Base-by-base conservation (phyloP, 1,140 invertebrate genomes). In the Oedothorax gibbosus region DNA sequence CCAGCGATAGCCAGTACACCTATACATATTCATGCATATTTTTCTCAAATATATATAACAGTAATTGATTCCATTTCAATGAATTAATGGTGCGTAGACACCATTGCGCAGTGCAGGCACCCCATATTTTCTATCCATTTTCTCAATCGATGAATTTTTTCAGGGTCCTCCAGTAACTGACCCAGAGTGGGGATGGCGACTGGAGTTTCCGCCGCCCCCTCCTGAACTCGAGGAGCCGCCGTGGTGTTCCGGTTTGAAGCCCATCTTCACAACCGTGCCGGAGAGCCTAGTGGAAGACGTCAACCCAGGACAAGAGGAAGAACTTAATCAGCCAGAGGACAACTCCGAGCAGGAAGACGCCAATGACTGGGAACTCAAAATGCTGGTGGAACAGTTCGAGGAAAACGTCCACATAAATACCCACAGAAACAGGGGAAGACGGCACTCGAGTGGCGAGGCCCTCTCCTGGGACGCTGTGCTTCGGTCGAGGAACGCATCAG, bases 361-460 rank as follows among this genome's bases (percentile, higher is more conserved):
- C 87, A 87, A 89, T 75, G 93, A 95, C 86, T 95, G 95, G 95
- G 95, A 96, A 89, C 92, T 95, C 0, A 91, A 93, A 87, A 94
- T 95, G 93, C 89, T 95, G 35, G 94, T 94, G 0, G 91, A 94
- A 76, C 93, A 95, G 88, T 91, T 95, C 86, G 93, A 94, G 75
- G 91, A 88, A 56, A 87, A 89, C 12, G 84, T 85, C 2, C 21
- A 54, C 5, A 51, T 71, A 54, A 49, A 65, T n/a, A 56, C 12
- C 35, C 1, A 35, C 35, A 21, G 15, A 0, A 49, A 65, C 18
- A 56, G 21, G 7, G 53, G 21, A 12, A 68, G 83, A 50, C 56
- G 76, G 2, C 76, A 86, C 53, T 79, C 85, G 3, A 85, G 83
- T 35, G 83, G 73, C 6, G 83, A 85, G 56, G 75, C 66, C 21